Evolutionary conservation across 1,140 invertebrate genomes (phyloP).

Genomic region (Cotesia chilonis): DNA sequence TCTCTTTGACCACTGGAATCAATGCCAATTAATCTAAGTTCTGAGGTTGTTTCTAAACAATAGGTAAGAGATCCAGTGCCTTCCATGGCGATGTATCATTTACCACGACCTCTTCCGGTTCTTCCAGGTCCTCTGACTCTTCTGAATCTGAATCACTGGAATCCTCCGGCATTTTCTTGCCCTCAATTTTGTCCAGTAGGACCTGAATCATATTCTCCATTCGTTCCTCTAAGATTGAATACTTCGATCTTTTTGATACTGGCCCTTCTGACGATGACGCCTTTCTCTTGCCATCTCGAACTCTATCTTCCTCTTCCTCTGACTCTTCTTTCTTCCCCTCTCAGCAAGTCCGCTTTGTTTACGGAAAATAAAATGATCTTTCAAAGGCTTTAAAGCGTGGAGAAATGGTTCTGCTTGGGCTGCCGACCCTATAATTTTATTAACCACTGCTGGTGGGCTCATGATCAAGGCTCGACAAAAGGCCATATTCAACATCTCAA

Average conservation of each 20-base stretch:
- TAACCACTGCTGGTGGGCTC: constrained; percentile 38
- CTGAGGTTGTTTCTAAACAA: not conserved
- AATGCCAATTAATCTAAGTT: constrained; percentile 11
- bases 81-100: not conserved
- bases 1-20: constrained; percentile 40
- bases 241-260: not conserved
- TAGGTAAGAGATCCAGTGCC: not conserved
- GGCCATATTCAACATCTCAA: constrained; percentile 45
- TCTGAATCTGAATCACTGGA: constrained; percentile 16
- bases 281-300: not conserved
- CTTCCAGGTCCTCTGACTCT: constrained; percentile 2
- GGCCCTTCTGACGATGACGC: not conserved
- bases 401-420: constrained; percentile 25
- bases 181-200: not conserved
- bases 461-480: constrained; percentile 44
- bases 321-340: not conserved
- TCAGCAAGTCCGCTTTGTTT: not conserved
- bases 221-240: not conserved
- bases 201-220: not conserved
- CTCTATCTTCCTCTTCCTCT: not conserved
- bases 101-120: not conserved
- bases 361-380: constrained; percentile 21
- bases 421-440: constrained; percentile 41
- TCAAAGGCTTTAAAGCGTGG: constrained; percentile 24
- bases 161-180: not conserved